Percentiles rank a stretch among this genome's conserved stretches.
Evolutionary conservation across 2,113 vertebrate genomes (phyloP).

Genomic region (Halcyon senegalensis): DNA sequence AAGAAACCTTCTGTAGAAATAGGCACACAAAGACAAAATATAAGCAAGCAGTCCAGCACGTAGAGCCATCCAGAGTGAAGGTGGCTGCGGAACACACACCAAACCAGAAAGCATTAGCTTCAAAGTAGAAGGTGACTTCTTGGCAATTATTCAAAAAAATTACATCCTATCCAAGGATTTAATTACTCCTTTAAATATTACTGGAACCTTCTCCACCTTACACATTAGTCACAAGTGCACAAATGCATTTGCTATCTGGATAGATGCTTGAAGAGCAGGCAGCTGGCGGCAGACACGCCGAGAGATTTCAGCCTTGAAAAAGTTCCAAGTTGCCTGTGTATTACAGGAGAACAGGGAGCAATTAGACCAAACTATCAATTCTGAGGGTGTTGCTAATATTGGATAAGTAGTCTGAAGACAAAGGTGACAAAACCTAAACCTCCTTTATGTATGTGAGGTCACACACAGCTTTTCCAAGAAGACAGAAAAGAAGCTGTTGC

Average conservation of each 20-base stretch:
- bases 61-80: background rate
- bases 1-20: background rate
- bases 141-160: background rate
- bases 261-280: background rate
- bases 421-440: background rate
- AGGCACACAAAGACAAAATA: background rate
- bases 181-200: constrained; percentile 6
- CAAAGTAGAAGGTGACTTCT: background rate
- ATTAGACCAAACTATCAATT: background rate
- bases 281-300: background rate
- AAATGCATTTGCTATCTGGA: background rate
- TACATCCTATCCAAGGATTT: background rate
- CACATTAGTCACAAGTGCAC: background rate
- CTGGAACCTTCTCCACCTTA: background rate
- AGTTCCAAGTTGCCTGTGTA: background rate
- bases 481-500: background rate
- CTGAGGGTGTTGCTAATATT: background rate
- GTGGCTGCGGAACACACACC: background rate
- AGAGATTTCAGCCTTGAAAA: background rate
- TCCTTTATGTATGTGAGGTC: background rate
- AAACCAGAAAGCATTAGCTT: background rate
- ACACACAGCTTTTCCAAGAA: background rate
- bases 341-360: background rate
- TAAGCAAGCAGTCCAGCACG: background rate
- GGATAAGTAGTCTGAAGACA: background rate